These are phyloP conservation scores for Holacanthus passer DNA, from an alignment of 2,113 vertebrate species.

Conservation along the genomic window DNA sequence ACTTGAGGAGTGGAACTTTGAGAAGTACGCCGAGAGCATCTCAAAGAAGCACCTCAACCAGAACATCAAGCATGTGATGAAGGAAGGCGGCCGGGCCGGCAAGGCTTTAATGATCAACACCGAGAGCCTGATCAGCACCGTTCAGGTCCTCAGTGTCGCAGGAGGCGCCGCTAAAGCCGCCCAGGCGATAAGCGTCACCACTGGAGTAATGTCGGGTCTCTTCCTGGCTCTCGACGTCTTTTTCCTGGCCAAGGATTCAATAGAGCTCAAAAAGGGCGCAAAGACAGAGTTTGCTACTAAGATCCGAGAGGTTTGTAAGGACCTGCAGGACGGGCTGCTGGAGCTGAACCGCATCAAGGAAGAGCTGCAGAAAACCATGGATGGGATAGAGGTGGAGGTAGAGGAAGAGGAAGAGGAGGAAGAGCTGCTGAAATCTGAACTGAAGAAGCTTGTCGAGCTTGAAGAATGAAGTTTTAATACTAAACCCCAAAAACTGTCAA, in stretches of 20 bases:
- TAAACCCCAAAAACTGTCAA: neutral
- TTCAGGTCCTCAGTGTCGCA: conserved; percentile 79
- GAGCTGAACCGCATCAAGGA: conserved; percentile 81
- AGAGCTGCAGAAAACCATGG: conserved; percentile 82
- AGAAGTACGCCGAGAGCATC: conserved; percentile 80
- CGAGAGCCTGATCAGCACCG: conserved; percentile 76
- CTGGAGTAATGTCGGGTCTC: conserved; percentile 81
- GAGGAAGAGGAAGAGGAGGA: conserved; percentile 69
- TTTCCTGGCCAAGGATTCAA: conserved; percentile 84
- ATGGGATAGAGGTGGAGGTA: conserved; percentile 76
- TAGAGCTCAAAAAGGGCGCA: conserved; percentile 82
- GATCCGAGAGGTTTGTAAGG: conserved; percentile 81
- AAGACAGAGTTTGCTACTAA: conserved; percentile 82
- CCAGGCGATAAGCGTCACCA: conserved; percentile 81
- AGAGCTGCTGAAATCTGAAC: conserved; percentile 58
- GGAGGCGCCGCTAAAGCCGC: conserved; percentile 76
- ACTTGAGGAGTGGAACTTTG: conserved; percentile 82
- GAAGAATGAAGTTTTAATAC: conserved; percentile 53
- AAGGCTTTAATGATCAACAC: conserved; percentile 81
- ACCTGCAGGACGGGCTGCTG: conserved; percentile 80
- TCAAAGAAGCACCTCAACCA: conserved; percentile 81
- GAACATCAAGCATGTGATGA: conserved; percentile 81
- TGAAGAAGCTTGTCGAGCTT: conserved; percentile 71
- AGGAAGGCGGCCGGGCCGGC: conserved; percentile 82
- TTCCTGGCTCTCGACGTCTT: conserved; percentile 85